Conservation (phyloP, 2,888 invertebrate species). For the Morinoia aosen region DNA sequence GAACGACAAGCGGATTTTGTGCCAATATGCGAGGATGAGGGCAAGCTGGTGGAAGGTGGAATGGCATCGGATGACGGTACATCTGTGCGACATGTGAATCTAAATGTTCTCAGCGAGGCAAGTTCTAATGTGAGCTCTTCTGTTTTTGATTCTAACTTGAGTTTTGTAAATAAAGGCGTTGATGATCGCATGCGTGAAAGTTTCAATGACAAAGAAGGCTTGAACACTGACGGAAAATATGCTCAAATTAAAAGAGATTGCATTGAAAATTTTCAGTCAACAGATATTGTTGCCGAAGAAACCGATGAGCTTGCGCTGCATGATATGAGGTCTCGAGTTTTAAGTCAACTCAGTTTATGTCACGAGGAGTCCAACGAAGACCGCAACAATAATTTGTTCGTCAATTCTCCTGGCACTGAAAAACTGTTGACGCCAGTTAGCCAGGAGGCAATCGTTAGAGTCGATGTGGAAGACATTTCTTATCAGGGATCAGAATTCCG, state of each 20-base stretch:
- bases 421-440: neutral
- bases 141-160: neutral
- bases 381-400: neutral
- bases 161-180: neutral
- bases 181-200: neutral
- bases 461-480: neutral
- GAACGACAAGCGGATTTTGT: neutral
- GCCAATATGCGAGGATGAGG: neutral
- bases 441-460: neutral
- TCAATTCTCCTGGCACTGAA: neutral
- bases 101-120: neutral
- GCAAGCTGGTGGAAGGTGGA: neutral
- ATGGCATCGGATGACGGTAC: neutral
- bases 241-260: neutral
- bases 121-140: neutral
- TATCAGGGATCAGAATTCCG: neutral
- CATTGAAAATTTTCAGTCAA: neutral
- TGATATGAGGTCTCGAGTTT: neutral
- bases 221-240: neutral
- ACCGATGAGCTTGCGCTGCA: neutral
- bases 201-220: neutral
- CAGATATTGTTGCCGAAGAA: neutral
- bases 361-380: neutral
- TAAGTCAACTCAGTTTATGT: neutral
- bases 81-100: neutral